Percentiles rank a stretch among this genome's conserved stretches.
Evolutionary conservation across 2,113 vertebrate genomes (phyloP).

Genomic region (Hypomesus transpacificus): DNA sequence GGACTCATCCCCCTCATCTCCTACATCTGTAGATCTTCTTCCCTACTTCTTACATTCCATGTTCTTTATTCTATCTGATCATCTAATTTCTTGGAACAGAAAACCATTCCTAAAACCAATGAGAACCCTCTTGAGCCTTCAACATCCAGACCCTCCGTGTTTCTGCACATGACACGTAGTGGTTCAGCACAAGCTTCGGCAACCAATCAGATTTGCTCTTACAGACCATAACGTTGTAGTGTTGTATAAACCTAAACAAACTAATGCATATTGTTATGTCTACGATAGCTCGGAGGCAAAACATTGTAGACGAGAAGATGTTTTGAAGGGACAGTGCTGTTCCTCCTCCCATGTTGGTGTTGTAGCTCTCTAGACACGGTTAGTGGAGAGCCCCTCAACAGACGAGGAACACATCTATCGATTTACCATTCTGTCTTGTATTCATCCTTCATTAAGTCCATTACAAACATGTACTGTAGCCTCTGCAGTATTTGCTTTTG

Average conservation of each 20-base stretch:
- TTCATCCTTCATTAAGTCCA: neutral
- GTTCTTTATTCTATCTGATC: neutral
- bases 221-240: constrained; percentile 89
- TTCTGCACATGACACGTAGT: constrained; percentile 53
- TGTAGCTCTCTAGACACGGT: neutral
- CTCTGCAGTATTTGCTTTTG: neutral
- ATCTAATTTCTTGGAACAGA: constrained; percentile 49
- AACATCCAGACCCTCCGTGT: constrained; percentile 53
- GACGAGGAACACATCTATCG: constrained; percentile 54
- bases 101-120: constrained; percentile 69
- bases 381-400: constrained; percentile 6
- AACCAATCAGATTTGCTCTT: constrained; percentile 77
- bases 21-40: constrained; percentile 39
- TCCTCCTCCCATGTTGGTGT: constrained; percentile 32
- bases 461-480: no score
- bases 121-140: constrained; percentile 73
- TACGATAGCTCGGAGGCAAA: constrained; percentile 85
- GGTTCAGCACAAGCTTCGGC: constrained; percentile 45
- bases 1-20: constrained; percentile 3
- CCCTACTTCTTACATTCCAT: constrained; percentile 33
- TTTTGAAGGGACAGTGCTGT: constrained; percentile 76
- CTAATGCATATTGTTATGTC: constrained; percentile 92
- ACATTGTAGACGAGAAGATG: constrained; percentile 65
- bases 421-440: constrained; percentile 25
- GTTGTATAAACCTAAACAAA: constrained; percentile 80